Evolutionary conservation across 2,888 invertebrate genomes (phyloP).

Genomic region (Mythimna impura): DNA sequence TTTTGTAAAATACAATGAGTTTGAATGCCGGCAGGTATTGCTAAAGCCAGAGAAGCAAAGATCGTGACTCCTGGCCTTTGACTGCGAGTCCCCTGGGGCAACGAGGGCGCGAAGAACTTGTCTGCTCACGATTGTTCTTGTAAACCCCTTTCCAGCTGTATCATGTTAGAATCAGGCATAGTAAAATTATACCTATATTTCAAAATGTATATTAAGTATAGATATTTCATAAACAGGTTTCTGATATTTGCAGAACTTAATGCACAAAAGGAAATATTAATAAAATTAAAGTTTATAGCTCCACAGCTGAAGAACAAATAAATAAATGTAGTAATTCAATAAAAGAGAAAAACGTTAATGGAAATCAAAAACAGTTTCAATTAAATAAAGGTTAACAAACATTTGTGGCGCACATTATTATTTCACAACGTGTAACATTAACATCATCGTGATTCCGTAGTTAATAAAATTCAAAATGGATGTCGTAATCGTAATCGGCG

Average conservation of each 20-base stretch:
- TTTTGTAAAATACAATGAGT: constrained; percentile 58
- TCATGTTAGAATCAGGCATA: constrained; percentile 2
- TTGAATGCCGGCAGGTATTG: constrained; percentile 67
- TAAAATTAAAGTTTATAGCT: constrained; percentile 36
- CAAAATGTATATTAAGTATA: background rate
- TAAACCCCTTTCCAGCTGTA: constrained; percentile 43
- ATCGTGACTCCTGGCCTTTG: constrained; percentile 80
- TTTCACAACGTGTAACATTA: constrained; percentile 78
- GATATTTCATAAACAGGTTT: constrained; percentile 17
- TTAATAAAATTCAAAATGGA: constrained; percentile 84
- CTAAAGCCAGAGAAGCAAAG: constrained; percentile 72
- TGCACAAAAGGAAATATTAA: constrained; percentile 10
- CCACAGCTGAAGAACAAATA: constrained; percentile 23
- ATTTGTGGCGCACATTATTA: constrained; percentile 70
- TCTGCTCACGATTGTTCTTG: constrained; percentile 70
- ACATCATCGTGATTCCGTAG: constrained; percentile 78
- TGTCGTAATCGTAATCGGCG: constrained; percentile 82
- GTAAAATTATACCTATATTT: constrained; percentile 1
- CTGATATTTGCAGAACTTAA: constrained; percentile 9
- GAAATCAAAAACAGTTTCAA: constrained; percentile 60
- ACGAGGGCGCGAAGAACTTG: constrained; percentile 73
- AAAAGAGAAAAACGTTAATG: constrained; percentile 51
- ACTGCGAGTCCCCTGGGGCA: constrained; percentile 71
- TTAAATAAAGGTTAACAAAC: constrained; percentile 66
- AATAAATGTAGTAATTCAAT: constrained; percentile 52